phyloP scores from a whole-genome alignment of 1,140 invertebrate species.

The Brachionus paranguensis region DNA sequence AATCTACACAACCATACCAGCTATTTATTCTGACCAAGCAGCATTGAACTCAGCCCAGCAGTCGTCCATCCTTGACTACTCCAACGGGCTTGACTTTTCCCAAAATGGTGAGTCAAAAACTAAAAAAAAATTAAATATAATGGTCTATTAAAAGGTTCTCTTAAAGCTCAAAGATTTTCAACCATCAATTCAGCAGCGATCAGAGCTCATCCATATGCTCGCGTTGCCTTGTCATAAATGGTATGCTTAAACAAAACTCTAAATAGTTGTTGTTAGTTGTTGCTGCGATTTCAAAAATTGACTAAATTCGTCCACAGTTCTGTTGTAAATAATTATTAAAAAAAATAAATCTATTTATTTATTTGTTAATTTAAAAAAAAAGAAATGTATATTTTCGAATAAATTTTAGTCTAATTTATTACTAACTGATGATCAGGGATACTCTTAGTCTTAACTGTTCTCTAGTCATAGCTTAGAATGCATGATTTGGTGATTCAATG shows the following conservation, averaged over 20 bases:
- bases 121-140: not conserved
- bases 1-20: conserved; percentile 34
- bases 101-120: not conserved
- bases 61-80: not conserved
- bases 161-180: conserved; percentile 26
- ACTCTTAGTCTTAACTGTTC: not conserved
- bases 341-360: not conserved
- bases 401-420: not conserved
- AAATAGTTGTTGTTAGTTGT: not conserved
- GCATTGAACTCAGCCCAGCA: not conserved
- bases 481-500: not conserved
- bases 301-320: not conserved
- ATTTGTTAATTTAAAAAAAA: not conserved
- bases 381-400: not conserved
- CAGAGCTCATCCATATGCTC: conserved; percentile 35
- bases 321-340: not conserved
- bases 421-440: not conserved
- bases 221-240: conserved; percentile 30
- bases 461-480: not conserved
- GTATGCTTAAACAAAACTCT: not conserved
- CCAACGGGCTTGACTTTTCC: conserved; percentile 9
- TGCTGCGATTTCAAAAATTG: not conserved
- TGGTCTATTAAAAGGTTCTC: conserved; percentile 4
- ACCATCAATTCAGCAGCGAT: not conserved
- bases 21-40: not conserved